Base-by-base conservation (phyloP, 2,797 vertebrate genomes). In the Malurus splendens region DNA sequence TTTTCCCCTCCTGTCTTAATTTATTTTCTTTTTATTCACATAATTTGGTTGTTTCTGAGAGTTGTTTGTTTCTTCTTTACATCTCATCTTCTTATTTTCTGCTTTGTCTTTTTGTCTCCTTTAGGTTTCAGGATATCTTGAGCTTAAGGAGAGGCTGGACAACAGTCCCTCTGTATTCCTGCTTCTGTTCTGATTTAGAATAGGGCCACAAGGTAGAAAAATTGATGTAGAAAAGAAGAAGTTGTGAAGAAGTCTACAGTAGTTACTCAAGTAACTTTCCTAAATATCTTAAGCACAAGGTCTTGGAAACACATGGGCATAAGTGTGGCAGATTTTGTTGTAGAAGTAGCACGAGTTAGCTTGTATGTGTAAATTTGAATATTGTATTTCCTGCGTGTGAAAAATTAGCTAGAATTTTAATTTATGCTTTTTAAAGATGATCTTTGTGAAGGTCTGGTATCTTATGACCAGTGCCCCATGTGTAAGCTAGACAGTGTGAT, bases 401-500 rank as follows among this genome's bases (percentile, higher is more conserved):
- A 81, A 78, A 68, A 57, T n/a, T 2, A 33, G 10, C 12, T 87
- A 27, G 17, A 77, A 42, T 54, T 61, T 7, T 10, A 51, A 1
- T 28, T 32, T 15, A n/a, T 36, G 27, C 55, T 18, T 6, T 74
- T 20, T 2, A 15, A 77, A 41, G 3, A 5, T 23, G 15, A 61
- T 5, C 18, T 86, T 79, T 36, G 8, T 75, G 44, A 68, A 47
- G 23, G 10, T 72, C 27, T 72, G 48, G 1, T n/a, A 3, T 66
- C 10, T 65, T 41, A 6, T 3, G 7, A 33, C 27, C 2, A 3
- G 2, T n/a, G 32, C 10, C 42, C 6, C 3, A 2, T 33, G 22
- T 42, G 10, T 32, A 23, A 77, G 19, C 48, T 64, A 52, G 59
- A 42, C 4, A 7, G 3, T 20, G 20, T 45, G 25, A 10, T 48